Conservation (phyloP, 1,140 invertebrate species). For the Apis dorsata region DNA sequence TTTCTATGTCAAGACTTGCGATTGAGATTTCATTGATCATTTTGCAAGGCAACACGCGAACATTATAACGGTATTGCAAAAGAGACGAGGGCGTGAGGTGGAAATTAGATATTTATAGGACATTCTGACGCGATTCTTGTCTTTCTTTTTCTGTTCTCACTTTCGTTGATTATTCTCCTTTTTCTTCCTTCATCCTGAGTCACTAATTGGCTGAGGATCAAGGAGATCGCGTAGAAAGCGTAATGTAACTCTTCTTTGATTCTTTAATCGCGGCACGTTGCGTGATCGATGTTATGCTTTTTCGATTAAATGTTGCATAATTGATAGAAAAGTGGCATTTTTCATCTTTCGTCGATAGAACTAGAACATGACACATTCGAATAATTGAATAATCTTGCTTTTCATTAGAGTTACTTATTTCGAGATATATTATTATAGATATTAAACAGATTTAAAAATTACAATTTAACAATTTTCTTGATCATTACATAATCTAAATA, state of each 20-base stretch:
- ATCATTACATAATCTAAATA: too few species aligned
- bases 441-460: too few species aligned
- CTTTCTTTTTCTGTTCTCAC: conserved; percentile 29
- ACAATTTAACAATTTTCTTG: too few species aligned
- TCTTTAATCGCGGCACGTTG: background rate
- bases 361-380: background rate
- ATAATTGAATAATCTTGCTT: too few species aligned
- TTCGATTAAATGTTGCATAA: conserved; percentile 4
- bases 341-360: background rate
- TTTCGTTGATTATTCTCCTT: conserved; percentile 17
- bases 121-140: conserved; percentile 28
- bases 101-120: conserved; percentile 59
- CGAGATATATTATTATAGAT: too few species aligned
- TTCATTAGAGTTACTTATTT: too few species aligned
- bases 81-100: conserved; percentile 32
- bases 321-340: background rate
- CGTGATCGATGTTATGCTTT: conserved; percentile 7
- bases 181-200: background rate
- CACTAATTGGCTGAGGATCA: background rate
- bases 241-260: background rate
- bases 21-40: conserved; percentile 53
- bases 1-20: conserved; percentile 32
- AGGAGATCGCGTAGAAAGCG: conserved; percentile 3
- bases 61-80: conserved; percentile 42
- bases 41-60: conserved; percentile 43